A percentile compares a stretch with the other conserved stretches of the same genome.
These are phyloP conservation scores for Germaria angustata DNA, from an alignment of 2,888 invertebrate genomes.

Conservation along the genomic window DNA sequence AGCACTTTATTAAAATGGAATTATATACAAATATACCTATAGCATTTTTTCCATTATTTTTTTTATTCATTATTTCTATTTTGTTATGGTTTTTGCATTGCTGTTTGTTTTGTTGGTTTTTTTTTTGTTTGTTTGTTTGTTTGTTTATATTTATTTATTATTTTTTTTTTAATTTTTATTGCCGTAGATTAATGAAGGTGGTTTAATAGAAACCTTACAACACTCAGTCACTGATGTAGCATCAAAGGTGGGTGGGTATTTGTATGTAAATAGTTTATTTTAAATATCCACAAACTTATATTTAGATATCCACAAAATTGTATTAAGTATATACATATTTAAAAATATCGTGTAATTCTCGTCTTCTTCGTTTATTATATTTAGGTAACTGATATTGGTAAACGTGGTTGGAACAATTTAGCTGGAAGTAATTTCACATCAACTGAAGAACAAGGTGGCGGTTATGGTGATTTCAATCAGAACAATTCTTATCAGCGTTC, in stretches of 20 bases:
- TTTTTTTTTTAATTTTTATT: slow-evolving; percentile 74
- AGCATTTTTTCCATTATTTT: too few species aligned
- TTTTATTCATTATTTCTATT: too few species aligned
- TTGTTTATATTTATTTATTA: slow-evolving; percentile 69
- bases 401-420: slow-evolving; percentile 85
- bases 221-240: slow-evolving; percentile 84
- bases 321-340: too few species aligned
- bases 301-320: too few species aligned
- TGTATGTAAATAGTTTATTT: too few species aligned
- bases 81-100: not conserved
- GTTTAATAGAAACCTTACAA: slow-evolving; percentile 84
- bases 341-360: too few species aligned
- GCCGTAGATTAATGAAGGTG: slow-evolving; percentile 85
- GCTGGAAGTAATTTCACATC: slow-evolving; percentile 82
- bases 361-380: not conserved
- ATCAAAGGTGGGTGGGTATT: slow-evolving; percentile 82
- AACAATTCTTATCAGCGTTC: slow-evolving; percentile 78
- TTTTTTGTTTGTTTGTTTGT: slow-evolving; percentile 1
- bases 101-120: not conserved
- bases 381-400: slow-evolving; percentile 85
- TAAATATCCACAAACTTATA: too few species aligned
- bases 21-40: too few species aligned
- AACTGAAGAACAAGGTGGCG: slow-evolving; percentile 71
- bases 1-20: not conserved
- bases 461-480: slow-evolving; percentile 76